A percentile compares a stretch with the other conserved stretches of the same genome.
These are phyloP conservation scores for Sebastes hopkinsi DNA, from an alignment of 2,797 vertebrate genomes.

Conservation along the genomic window DNA sequence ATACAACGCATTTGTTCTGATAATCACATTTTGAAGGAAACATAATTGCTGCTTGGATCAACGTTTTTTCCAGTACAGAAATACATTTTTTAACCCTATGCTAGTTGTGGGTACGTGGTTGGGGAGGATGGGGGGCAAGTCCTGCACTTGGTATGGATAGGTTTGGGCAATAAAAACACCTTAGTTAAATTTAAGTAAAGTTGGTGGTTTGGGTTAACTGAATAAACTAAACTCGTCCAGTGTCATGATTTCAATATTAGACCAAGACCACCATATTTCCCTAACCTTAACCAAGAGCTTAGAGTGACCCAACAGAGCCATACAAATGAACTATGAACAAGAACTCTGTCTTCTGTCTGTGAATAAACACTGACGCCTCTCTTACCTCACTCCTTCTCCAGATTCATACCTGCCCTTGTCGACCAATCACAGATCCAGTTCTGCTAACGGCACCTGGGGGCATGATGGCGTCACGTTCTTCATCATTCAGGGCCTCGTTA, in stretches of 20 bases:
- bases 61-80: too few species aligned
- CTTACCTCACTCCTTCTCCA: background rate
- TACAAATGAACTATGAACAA: too few species aligned
- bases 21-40: background rate
- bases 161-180: background rate
- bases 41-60: background rate
- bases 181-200: background rate
- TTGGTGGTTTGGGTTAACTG: background rate
- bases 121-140: background rate
- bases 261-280: background rate
- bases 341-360: background rate
- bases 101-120: too few species aligned
- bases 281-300: too few species aligned
- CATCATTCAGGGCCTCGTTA: constrained; percentile 58
- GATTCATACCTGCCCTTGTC: background rate
- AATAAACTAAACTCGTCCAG: too few species aligned
- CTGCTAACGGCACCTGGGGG: constrained; percentile 35
- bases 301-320: too few species aligned
- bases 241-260: background rate
- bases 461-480: constrained; percentile 40
- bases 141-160: background rate
- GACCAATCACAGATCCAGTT: background rate
- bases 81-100: too few species aligned
- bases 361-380: background rate
- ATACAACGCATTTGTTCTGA: background rate